A percentile compares a stretch with the other conserved stretches of the same genome.
Evolutionary conservation across 2,888 invertebrate genomes (phyloP).

Genomic region (Oscheius sp.): DNA sequence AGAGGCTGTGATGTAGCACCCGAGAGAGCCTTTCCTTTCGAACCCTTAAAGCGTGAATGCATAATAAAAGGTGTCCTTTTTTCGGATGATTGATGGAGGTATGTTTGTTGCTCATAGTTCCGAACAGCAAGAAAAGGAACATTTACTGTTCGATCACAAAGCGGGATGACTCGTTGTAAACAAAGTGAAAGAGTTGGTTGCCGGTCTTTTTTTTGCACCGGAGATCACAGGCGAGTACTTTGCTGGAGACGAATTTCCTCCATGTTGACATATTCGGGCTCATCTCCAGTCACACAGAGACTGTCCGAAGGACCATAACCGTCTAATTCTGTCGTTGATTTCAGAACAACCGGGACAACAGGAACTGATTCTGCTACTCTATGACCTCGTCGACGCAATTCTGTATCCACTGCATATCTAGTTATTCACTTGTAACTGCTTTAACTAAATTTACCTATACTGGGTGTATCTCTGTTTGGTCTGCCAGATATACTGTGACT

Average conservation of each 20-base stretch:
- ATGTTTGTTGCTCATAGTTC: no score
- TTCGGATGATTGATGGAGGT: no score
- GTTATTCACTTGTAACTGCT: conserved; percentile 17
- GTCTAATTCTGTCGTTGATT: conserved; percentile 25
- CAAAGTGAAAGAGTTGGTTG: conserved; percentile 17
- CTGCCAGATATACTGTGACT: conserved; percentile 76
- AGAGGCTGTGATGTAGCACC: no score
- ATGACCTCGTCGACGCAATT: conserved; percentile 51
- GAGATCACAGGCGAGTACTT: conserved; percentile 28
- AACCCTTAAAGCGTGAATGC: no score
- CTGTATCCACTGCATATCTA: conserved; percentile 54
- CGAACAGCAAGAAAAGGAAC: no score
- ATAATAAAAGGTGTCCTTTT: no score
- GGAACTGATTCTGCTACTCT: neutral
- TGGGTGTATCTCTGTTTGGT: conserved; percentile 76
- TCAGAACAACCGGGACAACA: neutral
- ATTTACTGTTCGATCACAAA: conserved; percentile 16
- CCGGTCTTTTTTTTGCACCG: neutral
- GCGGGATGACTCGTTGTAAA: conserved; percentile 17
- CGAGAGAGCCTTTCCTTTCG: no score
- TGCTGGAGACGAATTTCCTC: conserved; percentile 40
- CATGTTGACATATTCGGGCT: conserved; percentile 56
- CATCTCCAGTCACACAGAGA: conserved; percentile 46
- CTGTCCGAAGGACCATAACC: conserved; percentile 52
- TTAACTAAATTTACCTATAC: conserved; percentile 50